Evolutionary conservation across 30 jellyfish, hydroid and myxozoan species (phyloP).

Genomic region (Chironex yamaguchii): DNA sequence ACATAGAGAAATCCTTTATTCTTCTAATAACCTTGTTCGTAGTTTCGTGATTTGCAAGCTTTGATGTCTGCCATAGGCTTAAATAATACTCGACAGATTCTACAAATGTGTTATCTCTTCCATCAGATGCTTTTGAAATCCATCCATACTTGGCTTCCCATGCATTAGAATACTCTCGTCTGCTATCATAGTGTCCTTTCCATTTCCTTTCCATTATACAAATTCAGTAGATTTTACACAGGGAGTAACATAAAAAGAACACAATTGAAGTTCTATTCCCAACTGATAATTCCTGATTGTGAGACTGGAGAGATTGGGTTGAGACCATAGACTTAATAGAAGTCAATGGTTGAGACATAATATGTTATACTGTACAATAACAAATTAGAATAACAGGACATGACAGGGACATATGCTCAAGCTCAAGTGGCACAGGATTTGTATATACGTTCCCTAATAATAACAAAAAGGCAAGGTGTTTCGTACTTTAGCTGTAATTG

Average conservation of each 20-base stretch:
- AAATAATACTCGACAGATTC: too few species aligned
- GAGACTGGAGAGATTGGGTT: not conserved
- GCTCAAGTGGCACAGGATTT: too few species aligned
- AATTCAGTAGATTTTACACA: not conserved
- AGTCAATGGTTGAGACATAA: too few species aligned
- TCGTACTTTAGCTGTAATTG: too few species aligned
- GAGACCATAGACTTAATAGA: too few species aligned
- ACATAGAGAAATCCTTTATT: not conserved
- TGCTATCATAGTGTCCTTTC: not conserved
- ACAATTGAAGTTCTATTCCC: not conserved
- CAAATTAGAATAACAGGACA: too few species aligned
- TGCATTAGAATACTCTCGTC: constrained; percentile 25
- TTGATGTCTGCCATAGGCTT: not conserved
- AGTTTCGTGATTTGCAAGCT: not conserved
- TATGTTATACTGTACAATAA: too few species aligned
- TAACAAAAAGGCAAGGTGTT: too few species aligned
- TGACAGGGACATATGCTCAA: too few species aligned
- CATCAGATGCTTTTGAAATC: not conserved
- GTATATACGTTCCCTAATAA: too few species aligned
- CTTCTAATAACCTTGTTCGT: not conserved
- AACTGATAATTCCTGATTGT: not conserved
- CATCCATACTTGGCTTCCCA: constrained; percentile 30
- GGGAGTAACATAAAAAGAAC: not conserved
- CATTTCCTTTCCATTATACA: not conserved
- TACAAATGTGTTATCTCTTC: not conserved